Base-by-base conservation (phyloP, 2,113 vertebrate genomes). In the Amia ocellicauda region DNA sequence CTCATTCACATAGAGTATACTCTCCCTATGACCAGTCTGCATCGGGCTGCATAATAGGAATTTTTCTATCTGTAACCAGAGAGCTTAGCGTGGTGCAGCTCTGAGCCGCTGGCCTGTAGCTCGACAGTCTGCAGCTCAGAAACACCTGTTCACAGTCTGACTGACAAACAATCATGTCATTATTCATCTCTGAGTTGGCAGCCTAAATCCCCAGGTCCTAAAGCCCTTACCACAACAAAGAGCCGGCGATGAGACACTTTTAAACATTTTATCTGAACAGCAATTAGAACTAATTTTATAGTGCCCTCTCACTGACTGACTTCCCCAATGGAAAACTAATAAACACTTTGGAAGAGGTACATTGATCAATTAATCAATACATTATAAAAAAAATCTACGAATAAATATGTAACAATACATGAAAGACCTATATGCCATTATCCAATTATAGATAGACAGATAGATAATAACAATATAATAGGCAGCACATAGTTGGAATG, bases 121-220 rank as follows among this genome's bases (percentile, higher is more conserved):
- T 42, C 74, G 61, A 65, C 8, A 55, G 75, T 69, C 70, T 26
- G 2, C 47, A 5, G 23, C 64, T 70, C 79, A 2, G 3, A 50
- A 82, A 75, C 81, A 85, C 78, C 85, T 80, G 81, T 81, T 76
- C 71, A 62, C 52, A 50, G 56, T 75, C 16, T 28, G 74, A 76
- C 64, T 81, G 78, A 74, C 80, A 83, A 76, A 80, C 68, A 80
- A 74, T 77, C 66, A 72, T 82, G 70, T 75, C 73, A 76, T 73
- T 73, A 73, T 71, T 74, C 79, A 79, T 43, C 68, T 56, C 3
- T 63, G 72, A 78, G 78, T 67, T 59, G 51, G 11, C 52, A 20
- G 40, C 51, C 66, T 69, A 63, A 76, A 79, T 69, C 63, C 74
- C 63, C 67, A 9, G 51, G 29, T 31, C 47, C 55, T 23, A 40